These are phyloP conservation scores for Anthrax anthrax DNA, from an alignment of 2,888 invertebrate species.

Conservation along the genomic window DNA sequence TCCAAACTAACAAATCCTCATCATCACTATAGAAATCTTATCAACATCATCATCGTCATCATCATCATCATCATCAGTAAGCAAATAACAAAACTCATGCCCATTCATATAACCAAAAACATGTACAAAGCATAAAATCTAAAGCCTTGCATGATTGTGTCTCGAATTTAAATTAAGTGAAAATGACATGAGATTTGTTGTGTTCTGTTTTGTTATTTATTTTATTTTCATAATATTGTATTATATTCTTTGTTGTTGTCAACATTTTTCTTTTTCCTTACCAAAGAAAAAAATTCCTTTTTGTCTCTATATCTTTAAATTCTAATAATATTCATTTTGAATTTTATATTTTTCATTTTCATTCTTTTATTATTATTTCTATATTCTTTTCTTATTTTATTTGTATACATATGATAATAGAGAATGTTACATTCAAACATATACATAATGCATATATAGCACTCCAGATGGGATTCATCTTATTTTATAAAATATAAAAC, in stretches of 20 bases:
- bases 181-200: slow-evolving; percentile 30
- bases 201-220: neutral
- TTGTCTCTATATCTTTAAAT: slow-evolving; percentile 8
- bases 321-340: neutral
- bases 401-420: neutral
- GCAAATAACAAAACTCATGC: neutral
- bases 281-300: no score
- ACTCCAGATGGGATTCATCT: slow-evolving; percentile 6
- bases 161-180: slow-evolving; percentile 35
- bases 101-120: neutral
- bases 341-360: neutral
- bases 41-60: neutral
- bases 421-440: neutral
- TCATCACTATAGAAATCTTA: no score
- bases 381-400: slow-evolving; percentile 2
- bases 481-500: neutral
- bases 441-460: no score
- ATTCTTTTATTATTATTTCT: neutral
- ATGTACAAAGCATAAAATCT: slow-evolving; percentile 8
- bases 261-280: slow-evolving; percentile 6
- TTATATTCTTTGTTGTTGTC: slow-evolving; percentile 6
- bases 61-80: neutral
- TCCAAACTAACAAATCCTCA: neutral
- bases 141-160: slow-evolving; percentile 21
- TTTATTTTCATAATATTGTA: no score